Evolutionary conservation across 2,888 invertebrate genomes (phyloP).

Genomic region (Nephrocerus scutellatus): DNA sequence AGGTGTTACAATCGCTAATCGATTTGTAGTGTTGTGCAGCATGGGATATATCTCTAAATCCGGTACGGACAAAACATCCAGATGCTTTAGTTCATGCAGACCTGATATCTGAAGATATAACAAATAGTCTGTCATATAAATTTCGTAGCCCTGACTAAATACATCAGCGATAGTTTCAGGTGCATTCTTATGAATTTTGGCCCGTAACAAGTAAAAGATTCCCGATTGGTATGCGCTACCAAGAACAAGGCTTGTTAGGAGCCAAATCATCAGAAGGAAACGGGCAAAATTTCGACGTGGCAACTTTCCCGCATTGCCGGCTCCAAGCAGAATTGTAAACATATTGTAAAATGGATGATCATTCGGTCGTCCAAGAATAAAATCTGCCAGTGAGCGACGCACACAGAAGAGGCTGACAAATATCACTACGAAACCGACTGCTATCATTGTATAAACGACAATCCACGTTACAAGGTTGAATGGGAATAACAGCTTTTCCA

Average conservation of each 20-base stretch:
- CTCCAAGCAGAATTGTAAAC: conserved; percentile 25
- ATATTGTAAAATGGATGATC: conserved; percentile 26
- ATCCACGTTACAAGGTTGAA: conserved; percentile 31
- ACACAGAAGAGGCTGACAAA: conserved; percentile 12
- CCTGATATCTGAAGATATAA: conserved; percentile 25
- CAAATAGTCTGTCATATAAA: conserved; percentile 26
- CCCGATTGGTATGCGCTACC: conserved; percentile 38
- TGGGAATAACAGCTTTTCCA: conserved; percentile 34
- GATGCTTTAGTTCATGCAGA: conserved; percentile 27
- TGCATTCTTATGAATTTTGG: conserved; percentile 30
- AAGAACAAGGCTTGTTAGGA: conserved; percentile 29
- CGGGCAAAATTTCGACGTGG: conserved; percentile 31
- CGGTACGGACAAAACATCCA: too few relatives aligned
- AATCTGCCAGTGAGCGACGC: not conserved
- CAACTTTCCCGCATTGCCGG: conserved; percentile 13
- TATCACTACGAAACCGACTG: conserved; percentile 20
- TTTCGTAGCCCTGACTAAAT: conserved; percentile 25
- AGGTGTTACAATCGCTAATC: conserved; percentile 31
- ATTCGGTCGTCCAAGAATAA: conserved; percentile 15
- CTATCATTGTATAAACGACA: conserved; percentile 21
- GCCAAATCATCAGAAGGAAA: conserved; percentile 32
- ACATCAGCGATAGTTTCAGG: conserved; percentile 33
- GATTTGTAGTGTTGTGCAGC: too few relatives aligned
- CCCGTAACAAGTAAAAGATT: conserved; percentile 32
- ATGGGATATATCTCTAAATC: too few relatives aligned